Percentiles rank a stretch among this genome's conserved stretches.
Conservation (phyloP, 2,888 invertebrate genomes). For the Brachycybe producta region DNA sequence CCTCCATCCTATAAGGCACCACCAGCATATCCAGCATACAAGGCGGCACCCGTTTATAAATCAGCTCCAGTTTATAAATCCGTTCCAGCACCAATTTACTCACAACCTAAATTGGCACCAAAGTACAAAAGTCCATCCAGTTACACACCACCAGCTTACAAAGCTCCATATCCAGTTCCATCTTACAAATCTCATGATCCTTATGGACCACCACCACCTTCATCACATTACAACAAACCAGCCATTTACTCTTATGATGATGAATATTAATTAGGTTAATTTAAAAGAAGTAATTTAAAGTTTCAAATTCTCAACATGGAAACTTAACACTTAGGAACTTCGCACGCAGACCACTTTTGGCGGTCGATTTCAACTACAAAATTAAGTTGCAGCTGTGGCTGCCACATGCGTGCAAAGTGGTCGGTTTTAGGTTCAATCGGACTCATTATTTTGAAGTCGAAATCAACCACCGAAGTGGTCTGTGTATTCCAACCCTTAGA, state of each 20-base stretch:
- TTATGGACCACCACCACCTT: constrained; percentile 1
- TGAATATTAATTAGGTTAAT: too few relatives aligned
- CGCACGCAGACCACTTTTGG: too few relatives aligned
- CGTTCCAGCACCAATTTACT: background rate
- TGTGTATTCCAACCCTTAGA: too few relatives aligned
- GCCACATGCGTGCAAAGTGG: too few relatives aligned
- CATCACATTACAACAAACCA: background rate
- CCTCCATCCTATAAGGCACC: background rate
- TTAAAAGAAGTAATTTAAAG: too few relatives aligned
- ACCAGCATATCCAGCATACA: background rate
- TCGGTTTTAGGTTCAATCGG: too few relatives aligned
- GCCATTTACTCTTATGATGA: background rate
- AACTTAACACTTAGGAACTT: too few relatives aligned
- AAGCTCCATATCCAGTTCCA: background rate
- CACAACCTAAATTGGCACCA: background rate
- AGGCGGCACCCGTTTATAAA: background rate
- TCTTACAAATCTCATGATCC: background rate
- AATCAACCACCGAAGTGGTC: too few relatives aligned
- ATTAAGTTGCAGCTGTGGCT: too few relatives aligned
- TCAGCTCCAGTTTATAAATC: background rate
- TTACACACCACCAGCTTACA: constrained; percentile 1
- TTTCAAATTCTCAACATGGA: too few relatives aligned
- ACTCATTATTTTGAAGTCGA: too few relatives aligned
- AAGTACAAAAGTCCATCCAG: background rate
- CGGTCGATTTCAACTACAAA: too few relatives aligned